These are phyloP conservation scores for Troides helena DNA, from an alignment of 2,888 invertebrate genomes.

Conservation along the genomic window DNA sequence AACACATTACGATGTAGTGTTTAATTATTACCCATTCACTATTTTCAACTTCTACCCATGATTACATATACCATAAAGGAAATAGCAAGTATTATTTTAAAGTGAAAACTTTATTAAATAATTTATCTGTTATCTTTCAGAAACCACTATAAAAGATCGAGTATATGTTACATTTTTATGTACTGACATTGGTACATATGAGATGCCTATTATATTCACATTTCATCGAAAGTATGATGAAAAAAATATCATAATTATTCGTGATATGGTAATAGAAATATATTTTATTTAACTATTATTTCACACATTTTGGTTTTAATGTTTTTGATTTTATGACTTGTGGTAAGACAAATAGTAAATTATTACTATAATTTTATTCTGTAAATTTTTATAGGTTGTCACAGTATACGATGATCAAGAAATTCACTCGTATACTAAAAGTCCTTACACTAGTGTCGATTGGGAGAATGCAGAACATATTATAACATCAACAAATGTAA, in stretches of 20 bases:
- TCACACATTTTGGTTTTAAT: not conserved
- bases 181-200: slow-evolving; percentile 60
- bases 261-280: slow-evolving; percentile 62
- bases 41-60: too few relatives aligned
- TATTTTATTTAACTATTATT: not conserved
- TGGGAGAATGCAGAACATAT: slow-evolving; percentile 39
- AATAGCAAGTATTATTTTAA: too few relatives aligned
- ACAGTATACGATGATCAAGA: slow-evolving; percentile 50
- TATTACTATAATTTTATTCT: not conserved
- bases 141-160: slow-evolving; percentile 17
- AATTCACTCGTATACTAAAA: slow-evolving; percentile 38
- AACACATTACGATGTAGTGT: too few relatives aligned
- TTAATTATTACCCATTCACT: too few relatives aligned
- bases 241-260: slow-evolving; percentile 55
- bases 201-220: slow-evolving; percentile 71
- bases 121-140: slow-evolving; percentile 12
- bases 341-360: not conserved
- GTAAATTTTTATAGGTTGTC: slow-evolving; percentile 46
- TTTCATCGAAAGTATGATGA: slow-evolving; percentile 49
- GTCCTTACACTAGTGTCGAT: slow-evolving; percentile 46
- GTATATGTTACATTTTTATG: slow-evolving; percentile 29
- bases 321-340: not conserved
- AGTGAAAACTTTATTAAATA: too few relatives aligned
- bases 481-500: slow-evolving; percentile 38
- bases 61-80: too few relatives aligned